These are phyloP conservation scores for Chelon labrosus DNA, from an alignment of 2,797 vertebrate genomes.

Conservation along the genomic window DNA sequence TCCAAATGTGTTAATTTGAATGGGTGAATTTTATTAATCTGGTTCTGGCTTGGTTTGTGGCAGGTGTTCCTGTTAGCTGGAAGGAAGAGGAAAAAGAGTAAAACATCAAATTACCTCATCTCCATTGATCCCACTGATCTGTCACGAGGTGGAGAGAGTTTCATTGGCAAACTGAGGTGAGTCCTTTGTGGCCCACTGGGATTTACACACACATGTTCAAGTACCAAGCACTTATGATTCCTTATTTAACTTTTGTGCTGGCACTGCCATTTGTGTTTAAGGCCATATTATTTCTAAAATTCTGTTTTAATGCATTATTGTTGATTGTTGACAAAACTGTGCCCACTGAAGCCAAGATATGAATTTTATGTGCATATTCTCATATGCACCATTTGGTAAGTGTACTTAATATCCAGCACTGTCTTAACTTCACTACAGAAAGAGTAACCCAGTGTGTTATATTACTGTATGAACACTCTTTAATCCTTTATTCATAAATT, in stretches of 20 bases:
- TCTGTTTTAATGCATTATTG: not conserved
- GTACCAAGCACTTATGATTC: not conserved
- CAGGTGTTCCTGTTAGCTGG: conserved; percentile 98
- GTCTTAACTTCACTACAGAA: not conserved
- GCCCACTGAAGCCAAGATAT: not conserved
- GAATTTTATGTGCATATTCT: not conserved
- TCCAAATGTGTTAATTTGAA: no score
- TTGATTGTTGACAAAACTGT: not conserved
- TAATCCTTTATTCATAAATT: not conserved
- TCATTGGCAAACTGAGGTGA: conserved; percentile 97
- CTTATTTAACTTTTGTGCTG: not conserved
- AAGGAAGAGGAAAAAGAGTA: conserved; percentile 99
- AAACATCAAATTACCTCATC: conserved; percentile 99
- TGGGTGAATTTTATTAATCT: conserved; percentile 23
- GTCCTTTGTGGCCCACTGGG: not conserved
- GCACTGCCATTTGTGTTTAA: not conserved
- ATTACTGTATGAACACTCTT: not conserved
- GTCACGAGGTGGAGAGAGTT: conserved; percentile 97
- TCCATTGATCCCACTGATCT: conserved; percentile 98
- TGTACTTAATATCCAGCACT: not conserved
- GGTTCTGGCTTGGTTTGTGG: conserved; percentile 18
- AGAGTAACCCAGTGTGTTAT: not conserved
- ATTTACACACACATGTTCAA: not conserved
- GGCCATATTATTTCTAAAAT: not conserved
- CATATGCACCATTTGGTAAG: not conserved